Percentiles rank a stretch among this genome's conserved stretches.
Conservation (phyloP, 1,140 invertebrate genomes). For the Anastatus disparis region DNA sequence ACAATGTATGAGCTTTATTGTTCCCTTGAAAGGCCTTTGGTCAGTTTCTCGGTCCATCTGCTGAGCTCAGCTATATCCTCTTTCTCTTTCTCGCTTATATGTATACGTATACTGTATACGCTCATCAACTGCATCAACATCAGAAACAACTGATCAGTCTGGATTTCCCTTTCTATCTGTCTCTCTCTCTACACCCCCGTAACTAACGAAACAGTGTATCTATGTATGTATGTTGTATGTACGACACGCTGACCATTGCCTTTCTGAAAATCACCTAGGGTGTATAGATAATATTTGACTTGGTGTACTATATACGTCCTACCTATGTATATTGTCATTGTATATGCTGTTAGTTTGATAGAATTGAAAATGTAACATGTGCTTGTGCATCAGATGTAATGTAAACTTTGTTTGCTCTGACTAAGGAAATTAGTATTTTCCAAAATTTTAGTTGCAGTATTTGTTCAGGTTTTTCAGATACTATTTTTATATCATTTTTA, state of each 20-base stretch:
- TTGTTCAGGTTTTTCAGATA: too few relatives aligned
- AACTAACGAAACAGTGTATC: background rate
- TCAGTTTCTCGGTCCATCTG: conserved; percentile 56
- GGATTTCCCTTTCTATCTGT: background rate
- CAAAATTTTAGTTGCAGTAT: too few relatives aligned
- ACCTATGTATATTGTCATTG: too few relatives aligned
- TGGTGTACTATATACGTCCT: background rate
- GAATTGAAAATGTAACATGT: too few relatives aligned
- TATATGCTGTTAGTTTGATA: too few relatives aligned
- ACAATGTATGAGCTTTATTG: conserved; percentile 58
- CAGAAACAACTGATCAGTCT: conserved; percentile 32
- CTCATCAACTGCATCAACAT: conserved; percentile 54
- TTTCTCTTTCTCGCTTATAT: background rate
- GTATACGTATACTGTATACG: conserved; percentile 34
- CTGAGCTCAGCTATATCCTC: conserved; percentile 51
- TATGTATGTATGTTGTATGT: background rate
- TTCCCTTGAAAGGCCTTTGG: conserved; percentile 50
- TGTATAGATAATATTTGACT: conserved; percentile 26
- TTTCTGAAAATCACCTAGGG: conserved; percentile 2
- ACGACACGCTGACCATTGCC: too few relatives aligned
- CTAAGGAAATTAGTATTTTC: too few relatives aligned
- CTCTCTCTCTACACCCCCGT: background rate
- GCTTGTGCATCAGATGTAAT: too few relatives aligned
- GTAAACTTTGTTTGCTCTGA: too few relatives aligned
- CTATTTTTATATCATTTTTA: too few relatives aligned